Conservation (phyloP, 2,113 vertebrate species). For the Siphamia tubifer region DNA sequence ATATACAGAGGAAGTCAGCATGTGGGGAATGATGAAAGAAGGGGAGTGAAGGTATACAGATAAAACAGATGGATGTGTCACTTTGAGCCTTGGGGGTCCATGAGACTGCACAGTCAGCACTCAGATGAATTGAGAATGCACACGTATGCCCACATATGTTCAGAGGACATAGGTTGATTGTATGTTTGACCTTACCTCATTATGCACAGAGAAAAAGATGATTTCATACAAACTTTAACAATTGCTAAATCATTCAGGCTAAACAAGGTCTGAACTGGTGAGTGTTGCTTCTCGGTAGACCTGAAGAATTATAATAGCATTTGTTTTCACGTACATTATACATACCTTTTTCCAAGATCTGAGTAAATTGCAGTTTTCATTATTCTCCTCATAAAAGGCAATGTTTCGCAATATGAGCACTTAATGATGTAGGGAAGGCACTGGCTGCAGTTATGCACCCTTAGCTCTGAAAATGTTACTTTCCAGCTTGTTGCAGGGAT, state of each 20-base stretch:
- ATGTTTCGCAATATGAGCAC: slow-evolving; percentile 7
- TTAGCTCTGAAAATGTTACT: slow-evolving; percentile 17
- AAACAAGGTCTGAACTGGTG: slow-evolving; percentile 2
- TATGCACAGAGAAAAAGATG: neutral
- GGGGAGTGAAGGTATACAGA: neutral
- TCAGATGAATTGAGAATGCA: slow-evolving; percentile 3
- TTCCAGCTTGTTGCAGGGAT: slow-evolving; percentile 22
- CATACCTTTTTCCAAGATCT: slow-evolving; percentile 7
- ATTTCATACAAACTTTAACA: slow-evolving; percentile 44
- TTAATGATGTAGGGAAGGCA: neutral
- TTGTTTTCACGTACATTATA: neutral
- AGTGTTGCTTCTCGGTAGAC: slow-evolving; percentile 29
- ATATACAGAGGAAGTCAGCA: slow-evolving; percentile 5
- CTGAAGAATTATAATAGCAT: slow-evolving; percentile 11
- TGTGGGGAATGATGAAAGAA: neutral
- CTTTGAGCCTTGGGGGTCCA: slow-evolving; percentile 11
- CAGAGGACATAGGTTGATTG: slow-evolving; percentile 36
- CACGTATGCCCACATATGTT: neutral
- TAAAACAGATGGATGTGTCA: slow-evolving; percentile 48
- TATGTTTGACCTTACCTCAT: slow-evolving; percentile 36
- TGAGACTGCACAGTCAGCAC: slow-evolving; percentile 6
- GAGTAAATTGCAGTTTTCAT: slow-evolving; percentile 19
- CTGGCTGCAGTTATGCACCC: slow-evolving; percentile 5
- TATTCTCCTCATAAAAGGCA: slow-evolving; percentile 6
- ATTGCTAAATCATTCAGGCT: slow-evolving; percentile 29